phyloP scores from a whole-genome alignment of 2,113 vertebrate species.

The Corydoras maculifer region DNA sequence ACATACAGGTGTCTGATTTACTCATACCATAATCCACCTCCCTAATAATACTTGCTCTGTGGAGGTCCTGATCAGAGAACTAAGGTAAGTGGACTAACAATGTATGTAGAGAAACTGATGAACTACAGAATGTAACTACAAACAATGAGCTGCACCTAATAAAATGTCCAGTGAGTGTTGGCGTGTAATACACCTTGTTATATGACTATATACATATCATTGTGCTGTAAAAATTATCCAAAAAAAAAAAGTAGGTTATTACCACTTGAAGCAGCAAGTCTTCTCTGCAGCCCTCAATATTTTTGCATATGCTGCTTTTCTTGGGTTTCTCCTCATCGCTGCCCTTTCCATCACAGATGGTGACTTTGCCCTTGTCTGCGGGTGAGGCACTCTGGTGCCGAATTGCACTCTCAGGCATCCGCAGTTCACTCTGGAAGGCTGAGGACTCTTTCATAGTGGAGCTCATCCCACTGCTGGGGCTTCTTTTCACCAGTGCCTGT shows the following conservation, averaged over 20 bases:
- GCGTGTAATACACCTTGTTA: too few species aligned
- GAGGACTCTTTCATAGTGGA: conserved; percentile 93
- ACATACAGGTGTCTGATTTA: too few species aligned
- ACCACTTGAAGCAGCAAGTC: conserved; percentile 86
- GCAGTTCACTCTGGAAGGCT: conserved; percentile 90
- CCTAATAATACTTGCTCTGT: too few species aligned
- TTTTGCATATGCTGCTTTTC: conserved; percentile 90
- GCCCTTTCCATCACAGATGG: conserved; percentile 86
- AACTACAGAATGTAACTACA: too few species aligned
- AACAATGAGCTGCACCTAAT: too few species aligned
- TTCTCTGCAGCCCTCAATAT: conserved; percentile 92
- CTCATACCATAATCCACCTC: too few species aligned
- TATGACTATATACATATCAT: too few species aligned
- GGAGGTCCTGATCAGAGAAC: too few species aligned
- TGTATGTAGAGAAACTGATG: too few species aligned
- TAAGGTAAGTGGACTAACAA: too few species aligned
- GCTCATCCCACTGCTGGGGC: conserved; percentile 91
- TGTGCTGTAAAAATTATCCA: not conserved
- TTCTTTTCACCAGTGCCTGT: conserved; percentile 92
- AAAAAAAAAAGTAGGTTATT: conserved; percentile 18
- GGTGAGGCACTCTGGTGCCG: conserved; percentile 83
- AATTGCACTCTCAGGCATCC: conserved; percentile 84
- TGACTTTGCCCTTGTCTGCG: conserved; percentile 87
- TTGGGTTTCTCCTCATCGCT: conserved; percentile 89
- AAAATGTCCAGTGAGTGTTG: too few species aligned